Conservation (phyloP, 2,113 vertebrate genomes). For the Protobothrops mucrosquamatus region DNA sequence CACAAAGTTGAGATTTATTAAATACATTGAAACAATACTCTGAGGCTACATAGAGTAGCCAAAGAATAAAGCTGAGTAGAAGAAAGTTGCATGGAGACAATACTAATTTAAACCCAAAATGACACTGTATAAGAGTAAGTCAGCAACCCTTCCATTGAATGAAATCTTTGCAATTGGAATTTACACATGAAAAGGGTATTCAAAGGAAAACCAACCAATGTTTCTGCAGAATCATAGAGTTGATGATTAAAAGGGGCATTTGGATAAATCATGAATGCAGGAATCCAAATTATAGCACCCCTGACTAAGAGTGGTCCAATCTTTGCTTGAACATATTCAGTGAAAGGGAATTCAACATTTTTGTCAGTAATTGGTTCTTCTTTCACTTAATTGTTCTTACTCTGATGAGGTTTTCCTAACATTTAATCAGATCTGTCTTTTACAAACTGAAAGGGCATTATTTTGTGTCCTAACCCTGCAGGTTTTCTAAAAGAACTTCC, state of each 20-base stretch:
- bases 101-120: accelerated
- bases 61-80: neutral
- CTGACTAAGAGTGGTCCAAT: neutral
- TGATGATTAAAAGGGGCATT: neutral
- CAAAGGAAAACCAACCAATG: neutral
- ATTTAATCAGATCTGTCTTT: neutral
- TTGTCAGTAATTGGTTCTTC: neutral
- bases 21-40: neutral
- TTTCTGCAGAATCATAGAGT: neutral
- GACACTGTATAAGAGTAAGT: accelerated
- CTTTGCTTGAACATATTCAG: neutral
- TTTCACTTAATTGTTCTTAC: neutral
- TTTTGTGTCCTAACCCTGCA: neutral
- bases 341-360: neutral
- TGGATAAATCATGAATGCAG: neutral
- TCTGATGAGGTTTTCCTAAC: neutral
- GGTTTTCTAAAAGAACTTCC: conserved; percentile 21
- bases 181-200: conserved; percentile 7
- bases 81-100: neutral
- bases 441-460: neutral
- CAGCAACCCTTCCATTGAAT: neutral
- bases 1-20: neutral
- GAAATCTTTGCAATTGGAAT: neutral
- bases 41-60: accelerated
- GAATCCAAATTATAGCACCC: neutral